Evolutionary conservation across 2,113 vertebrate genomes (phyloP).

Genomic region (Cochlearius cochlearius): DNA sequence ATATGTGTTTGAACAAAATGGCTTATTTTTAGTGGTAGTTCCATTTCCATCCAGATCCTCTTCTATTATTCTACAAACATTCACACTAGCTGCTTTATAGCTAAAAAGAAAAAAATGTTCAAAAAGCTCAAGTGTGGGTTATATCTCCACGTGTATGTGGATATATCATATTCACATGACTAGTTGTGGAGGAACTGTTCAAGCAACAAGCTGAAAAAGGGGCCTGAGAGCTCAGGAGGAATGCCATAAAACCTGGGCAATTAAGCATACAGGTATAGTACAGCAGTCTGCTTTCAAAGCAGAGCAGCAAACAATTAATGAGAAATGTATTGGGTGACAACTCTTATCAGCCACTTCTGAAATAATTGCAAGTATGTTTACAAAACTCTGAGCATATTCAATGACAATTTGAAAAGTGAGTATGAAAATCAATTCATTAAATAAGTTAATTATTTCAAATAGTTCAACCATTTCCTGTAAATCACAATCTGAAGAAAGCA

Average conservation of each 20-base stretch:
- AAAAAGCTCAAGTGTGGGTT: not conserved
- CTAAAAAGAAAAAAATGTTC: not conserved
- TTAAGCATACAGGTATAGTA: not conserved
- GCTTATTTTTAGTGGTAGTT: not conserved
- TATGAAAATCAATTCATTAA: slow-evolving; percentile 20
- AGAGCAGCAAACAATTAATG: slow-evolving; percentile 13
- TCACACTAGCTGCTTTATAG: not conserved
- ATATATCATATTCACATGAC: not conserved
- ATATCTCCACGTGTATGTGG: not conserved
- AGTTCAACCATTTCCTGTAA: not conserved
- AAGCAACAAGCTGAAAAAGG: not conserved
- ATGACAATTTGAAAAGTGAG: slow-evolving; percentile 15
- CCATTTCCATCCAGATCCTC: not conserved
- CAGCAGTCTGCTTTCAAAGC: not conserved
- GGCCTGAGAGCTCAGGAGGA: not conserved
- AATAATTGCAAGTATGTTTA: slow-evolving; percentile 46
- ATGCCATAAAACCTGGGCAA: not conserved
- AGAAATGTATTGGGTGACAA: slow-evolving; percentile 20
- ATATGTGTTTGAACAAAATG: not conserved
- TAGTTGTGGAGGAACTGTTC: not conserved
- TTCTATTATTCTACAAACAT: not conserved
- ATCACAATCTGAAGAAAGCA: not conserved
- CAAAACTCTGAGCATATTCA: slow-evolving; percentile 22
- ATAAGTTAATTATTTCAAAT: slow-evolving; percentile 29
- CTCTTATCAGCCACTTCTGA: slow-evolving; percentile 40